These are phyloP conservation scores for Acleris cristana DNA, from an alignment of 2,888 invertebrate genomes.

Conservation along the genomic window DNA sequence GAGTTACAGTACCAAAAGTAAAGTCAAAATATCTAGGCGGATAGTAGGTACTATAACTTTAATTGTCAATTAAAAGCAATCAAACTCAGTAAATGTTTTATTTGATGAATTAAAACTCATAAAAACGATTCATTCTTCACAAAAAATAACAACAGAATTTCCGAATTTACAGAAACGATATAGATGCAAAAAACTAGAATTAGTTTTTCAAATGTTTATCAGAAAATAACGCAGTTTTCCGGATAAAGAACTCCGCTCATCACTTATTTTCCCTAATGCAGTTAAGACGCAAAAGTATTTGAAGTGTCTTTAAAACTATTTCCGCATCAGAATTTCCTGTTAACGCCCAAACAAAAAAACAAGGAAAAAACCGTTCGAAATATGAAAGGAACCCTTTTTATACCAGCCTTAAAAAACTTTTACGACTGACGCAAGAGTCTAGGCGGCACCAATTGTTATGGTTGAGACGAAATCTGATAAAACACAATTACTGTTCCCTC, in stretches of 20 bases:
- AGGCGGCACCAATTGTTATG: slow-evolving; percentile 60
- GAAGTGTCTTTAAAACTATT: slow-evolving; percentile 14
- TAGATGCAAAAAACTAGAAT: no score
- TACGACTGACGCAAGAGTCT: slow-evolving; percentile 46
- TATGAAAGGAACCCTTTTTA: slow-evolving; percentile 34
- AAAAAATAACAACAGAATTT: no score
- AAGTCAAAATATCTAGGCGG: background rate
- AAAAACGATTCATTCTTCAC: no score
- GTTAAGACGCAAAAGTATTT: background rate
- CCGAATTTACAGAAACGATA: no score
- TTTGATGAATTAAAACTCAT: no score
- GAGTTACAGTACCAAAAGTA: background rate
- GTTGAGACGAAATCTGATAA: slow-evolving; percentile 65
- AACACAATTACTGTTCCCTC: slow-evolving; percentile 45
- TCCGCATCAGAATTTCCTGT: slow-evolving; percentile 15
- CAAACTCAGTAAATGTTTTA: no score
- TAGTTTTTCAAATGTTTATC: no score
- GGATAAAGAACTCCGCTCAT: background rate
- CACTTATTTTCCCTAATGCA: slow-evolving; percentile 1
- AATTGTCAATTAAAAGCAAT: no score
- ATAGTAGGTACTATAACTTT: no score
- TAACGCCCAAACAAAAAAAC: slow-evolving; percentile 15
- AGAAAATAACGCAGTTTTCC: background rate
- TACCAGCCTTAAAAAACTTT: slow-evolving; percentile 49
- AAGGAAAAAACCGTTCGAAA: slow-evolving; percentile 25